These are phyloP conservation scores for Phania funesta DNA, from an alignment of 2,888 invertebrate genomes.

Conservation along the genomic window DNA sequence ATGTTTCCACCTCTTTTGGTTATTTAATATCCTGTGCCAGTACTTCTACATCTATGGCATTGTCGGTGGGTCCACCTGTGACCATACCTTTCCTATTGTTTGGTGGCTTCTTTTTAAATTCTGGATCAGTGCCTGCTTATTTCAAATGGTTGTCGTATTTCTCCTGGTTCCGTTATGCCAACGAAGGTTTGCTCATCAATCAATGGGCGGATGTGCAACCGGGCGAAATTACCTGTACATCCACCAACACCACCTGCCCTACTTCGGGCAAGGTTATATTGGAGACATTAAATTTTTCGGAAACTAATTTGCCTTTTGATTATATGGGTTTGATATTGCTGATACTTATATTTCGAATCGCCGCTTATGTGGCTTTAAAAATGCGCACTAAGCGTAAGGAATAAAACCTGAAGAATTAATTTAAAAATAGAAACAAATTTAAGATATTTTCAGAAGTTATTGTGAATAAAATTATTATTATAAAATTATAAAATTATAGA, in stretches of 20 bases:
- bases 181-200: slow-evolving; percentile 92
- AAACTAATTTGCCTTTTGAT: slow-evolving; percentile 86
- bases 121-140: slow-evolving; percentile 92
- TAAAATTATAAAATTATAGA: no score
- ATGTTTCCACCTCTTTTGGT: slow-evolving; percentile 94
- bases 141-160: slow-evolving; percentile 92
- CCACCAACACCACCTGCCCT: slow-evolving; percentile 88
- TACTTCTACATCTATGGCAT: slow-evolving; percentile 91
- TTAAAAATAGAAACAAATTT: neutral
- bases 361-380: slow-evolving; percentile 89
- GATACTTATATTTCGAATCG: slow-evolving; percentile 87
- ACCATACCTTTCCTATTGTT: slow-evolving; percentile 96
- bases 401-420: slow-evolving; percentile 70
- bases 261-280: slow-evolving; percentile 89
- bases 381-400: slow-evolving; percentile 85
- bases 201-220: slow-evolving; percentile 91
- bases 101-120: slow-evolving; percentile 97
- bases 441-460: slow-evolving; percentile 3
- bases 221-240: slow-evolving; percentile 87
- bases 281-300: slow-evolving; percentile 88
- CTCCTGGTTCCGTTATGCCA: slow-evolving; percentile 96
- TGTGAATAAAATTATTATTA: slow-evolving; percentile 54
- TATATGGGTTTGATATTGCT: slow-evolving; percentile 86
- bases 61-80: slow-evolving; percentile 94
- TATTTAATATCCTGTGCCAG: slow-evolving; percentile 95